Base-by-base conservation (phyloP, 2,888 invertebrate genomes). In the Amiota mariae region DNA sequence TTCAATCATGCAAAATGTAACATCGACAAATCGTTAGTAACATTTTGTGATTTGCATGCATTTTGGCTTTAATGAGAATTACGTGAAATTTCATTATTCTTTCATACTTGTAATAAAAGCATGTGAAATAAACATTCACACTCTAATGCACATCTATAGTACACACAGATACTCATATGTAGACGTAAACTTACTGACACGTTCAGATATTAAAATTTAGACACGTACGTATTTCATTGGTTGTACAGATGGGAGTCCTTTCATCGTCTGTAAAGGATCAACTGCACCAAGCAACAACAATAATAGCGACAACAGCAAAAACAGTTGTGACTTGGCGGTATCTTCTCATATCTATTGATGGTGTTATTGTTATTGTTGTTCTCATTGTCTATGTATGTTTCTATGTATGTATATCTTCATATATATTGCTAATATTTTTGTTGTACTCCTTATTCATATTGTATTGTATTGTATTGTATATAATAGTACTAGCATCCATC, bases 181-280 rank as follows among this genome's bases (percentile, higher is more conserved):
- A 18, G 20, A 20, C 59, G 36, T 36, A 54, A 12, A 54, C 15
- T 3, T 46, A 36, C 10, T 46, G 78, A 80, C 78, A 81, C 79
- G 80, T 75, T 81, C 76, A 64, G 78, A 85, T 82, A 85, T 82
- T 82, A 82, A 81, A 82, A 82, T 82, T 83, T 84, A 83, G 82
- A 82, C 82, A 82, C 82, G 82, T 85, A 81, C 84, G 79, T 79
- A 78, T 85, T 83, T 85, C 83, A 85, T 82, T 81, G 82, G 76
- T 78, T 79, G 78, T 79, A 78, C 59, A 59, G 15, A 54, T 54
- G 54, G 54, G 10, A 54, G 59, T 59, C 18, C 59, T 20, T 59
- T 15, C 20, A 20, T 59, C 59, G 20, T 59, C 59, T 18, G 15
- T 20, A 59, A 59, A 59, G 15, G 59, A 59, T 59, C 59, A 59